phyloP scores from a whole-genome alignment of 2,888 invertebrate genomes.

The Cephus pygmeus region DNA sequence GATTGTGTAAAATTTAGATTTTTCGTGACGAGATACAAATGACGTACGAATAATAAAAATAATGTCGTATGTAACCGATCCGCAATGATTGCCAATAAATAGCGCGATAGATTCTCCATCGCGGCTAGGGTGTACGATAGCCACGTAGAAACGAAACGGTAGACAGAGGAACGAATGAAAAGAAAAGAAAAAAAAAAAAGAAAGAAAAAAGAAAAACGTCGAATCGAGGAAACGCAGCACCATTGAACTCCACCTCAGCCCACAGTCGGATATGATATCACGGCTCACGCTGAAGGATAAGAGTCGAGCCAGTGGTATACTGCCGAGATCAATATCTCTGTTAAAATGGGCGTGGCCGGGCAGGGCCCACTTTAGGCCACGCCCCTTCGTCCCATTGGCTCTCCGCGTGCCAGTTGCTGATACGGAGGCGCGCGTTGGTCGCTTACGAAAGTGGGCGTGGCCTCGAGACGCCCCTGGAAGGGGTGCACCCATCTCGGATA shows the following conservation, averaged over 20 bases:
- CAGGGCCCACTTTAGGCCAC: not conserved
- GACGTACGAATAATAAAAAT: not conserved
- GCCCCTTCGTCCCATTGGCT: constrained; percentile 15
- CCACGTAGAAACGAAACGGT: constrained; percentile 14
- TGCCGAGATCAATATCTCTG: constrained; percentile 63
- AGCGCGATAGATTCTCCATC: not conserved
- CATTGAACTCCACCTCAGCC: constrained; percentile 22
- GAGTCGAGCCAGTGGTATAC: constrained; percentile 29
- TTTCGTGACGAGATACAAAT: not conserved
- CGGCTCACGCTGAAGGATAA: constrained; percentile 25
- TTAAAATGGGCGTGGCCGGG: constrained; percentile 35
- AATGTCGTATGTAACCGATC: not conserved
- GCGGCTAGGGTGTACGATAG: not conserved
- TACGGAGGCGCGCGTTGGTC: constrained; percentile 28
- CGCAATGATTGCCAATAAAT: not conserved
- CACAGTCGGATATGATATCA: constrained; percentile 46
- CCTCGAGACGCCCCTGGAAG: constrained; percentile 23
- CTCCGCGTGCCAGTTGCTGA: constrained; percentile 20
- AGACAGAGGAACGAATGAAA: constrained; percentile 11
- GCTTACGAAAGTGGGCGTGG: constrained; percentile 18
- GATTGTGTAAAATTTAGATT: not conserved
- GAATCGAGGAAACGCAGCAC: not conserved
- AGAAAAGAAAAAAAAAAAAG: not conserved
- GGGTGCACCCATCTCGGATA: not conserved
- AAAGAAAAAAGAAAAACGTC: not conserved